Evolutionary conservation across 2,797 vertebrate genomes (phyloP).

Genomic region (Amazona finschi): DNA sequence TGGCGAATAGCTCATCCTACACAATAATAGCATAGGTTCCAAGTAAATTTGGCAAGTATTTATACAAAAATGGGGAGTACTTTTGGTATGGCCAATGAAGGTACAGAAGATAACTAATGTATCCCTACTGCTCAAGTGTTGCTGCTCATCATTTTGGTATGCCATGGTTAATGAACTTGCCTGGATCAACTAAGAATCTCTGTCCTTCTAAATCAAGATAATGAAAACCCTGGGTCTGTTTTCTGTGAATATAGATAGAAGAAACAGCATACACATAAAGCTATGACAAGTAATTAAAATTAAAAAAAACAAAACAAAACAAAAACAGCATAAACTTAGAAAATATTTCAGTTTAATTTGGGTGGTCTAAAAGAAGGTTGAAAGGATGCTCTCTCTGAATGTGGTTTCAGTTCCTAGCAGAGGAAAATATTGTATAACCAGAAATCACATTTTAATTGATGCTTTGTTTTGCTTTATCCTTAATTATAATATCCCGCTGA

Average conservation of each 20-base stretch:
- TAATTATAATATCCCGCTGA: slow-evolving; percentile 11
- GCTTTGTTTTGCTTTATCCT: slow-evolving; percentile 2
- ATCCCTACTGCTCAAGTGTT: not conserved
- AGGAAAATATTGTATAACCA: not conserved
- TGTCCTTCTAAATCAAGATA: not conserved
- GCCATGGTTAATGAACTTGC: not conserved
- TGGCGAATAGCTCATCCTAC: not conserved
- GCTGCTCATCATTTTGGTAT: not conserved
- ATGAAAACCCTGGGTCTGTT: not conserved
- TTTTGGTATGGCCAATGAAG: not conserved
- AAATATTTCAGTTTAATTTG: not conserved
- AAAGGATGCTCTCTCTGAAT: slow-evolving; percentile 9
- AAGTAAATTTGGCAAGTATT: not conserved
- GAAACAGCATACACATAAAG: not conserved
- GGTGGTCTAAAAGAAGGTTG: not conserved
- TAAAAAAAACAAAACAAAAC: not conserved
- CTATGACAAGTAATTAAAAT: not conserved
- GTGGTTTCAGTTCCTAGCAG: not conserved
- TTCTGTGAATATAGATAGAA: not conserved
- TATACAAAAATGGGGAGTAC: not conserved
- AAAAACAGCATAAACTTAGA: not conserved
- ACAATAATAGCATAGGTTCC: not conserved
- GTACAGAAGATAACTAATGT: not conserved
- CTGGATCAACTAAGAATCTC: not conserved
- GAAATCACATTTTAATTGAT: not conserved